These are phyloP conservation scores for Peromyscus attwateri DNA, from an alignment of 2,797 vertebrate species.

Conservation along the genomic window DNA sequence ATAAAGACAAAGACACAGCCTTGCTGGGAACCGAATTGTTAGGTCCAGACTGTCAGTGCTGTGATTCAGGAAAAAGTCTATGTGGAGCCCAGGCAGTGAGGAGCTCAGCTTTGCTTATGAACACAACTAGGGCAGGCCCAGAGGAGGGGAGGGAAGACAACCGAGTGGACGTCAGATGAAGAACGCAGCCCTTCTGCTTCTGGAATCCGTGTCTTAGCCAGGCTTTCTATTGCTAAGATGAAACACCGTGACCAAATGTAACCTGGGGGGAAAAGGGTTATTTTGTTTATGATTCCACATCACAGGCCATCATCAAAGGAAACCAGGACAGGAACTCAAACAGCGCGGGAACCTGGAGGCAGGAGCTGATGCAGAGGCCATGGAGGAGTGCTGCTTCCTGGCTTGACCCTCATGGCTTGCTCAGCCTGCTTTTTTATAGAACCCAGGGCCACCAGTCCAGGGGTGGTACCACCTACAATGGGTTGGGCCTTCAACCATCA, in stretches of 20 bases:
- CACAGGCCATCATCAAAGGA: background rate
- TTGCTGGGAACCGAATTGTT: background rate
- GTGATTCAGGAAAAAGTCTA: background rate
- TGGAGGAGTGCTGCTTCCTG: background rate
- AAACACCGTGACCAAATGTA: background rate
- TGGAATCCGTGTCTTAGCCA: background rate
- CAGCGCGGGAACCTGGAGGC: background rate
- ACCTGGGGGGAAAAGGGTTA: background rate
- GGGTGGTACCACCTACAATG: too few species aligned
- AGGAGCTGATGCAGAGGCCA: background rate
- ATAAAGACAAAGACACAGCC: background rate
- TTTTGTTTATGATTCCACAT: background rate
- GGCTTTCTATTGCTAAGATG: background rate
- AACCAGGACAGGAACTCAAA: background rate
- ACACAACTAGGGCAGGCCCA: background rate
- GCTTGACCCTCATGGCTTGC: background rate
- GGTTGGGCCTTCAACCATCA: background rate
- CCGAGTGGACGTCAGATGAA: fast-evolving
- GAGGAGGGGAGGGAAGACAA: background rate
- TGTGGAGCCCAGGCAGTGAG: background rate
- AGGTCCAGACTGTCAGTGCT: background rate
- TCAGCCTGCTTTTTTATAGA: background rate
- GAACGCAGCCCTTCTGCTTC: background rate
- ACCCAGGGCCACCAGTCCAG: background rate
- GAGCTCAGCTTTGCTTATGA: background rate